Percentiles rank a stretch among this genome's conserved stretches.
These are phyloP conservation scores for Acanthococcus lagerstroemiae DNA, from an alignment of 2,888 invertebrate genomes.

Conservation along the genomic window DNA sequence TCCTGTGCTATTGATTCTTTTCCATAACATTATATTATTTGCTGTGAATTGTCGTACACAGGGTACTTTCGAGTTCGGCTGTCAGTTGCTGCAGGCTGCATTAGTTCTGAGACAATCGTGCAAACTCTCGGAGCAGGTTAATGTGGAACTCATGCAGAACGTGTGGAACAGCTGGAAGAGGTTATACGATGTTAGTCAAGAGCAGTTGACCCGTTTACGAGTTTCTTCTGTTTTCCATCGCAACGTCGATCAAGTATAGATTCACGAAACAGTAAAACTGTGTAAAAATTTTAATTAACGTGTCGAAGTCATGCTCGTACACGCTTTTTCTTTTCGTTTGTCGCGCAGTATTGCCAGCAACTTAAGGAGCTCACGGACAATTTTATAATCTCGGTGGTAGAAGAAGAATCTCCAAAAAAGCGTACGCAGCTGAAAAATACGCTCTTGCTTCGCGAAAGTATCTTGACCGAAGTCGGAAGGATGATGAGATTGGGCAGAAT, in stretches of 20 bases:
- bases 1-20: too few relatives aligned
- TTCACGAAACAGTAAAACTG: too few relatives aligned
- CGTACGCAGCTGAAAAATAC: conserved; percentile 13
- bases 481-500: conserved; percentile 60
- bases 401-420: conserved; percentile 28
- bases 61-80: conserved; percentile 73
- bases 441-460: conserved; percentile 51
- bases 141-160: conserved; percentile 48
- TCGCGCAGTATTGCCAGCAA: conserved; percentile 52
- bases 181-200: conserved; percentile 58
- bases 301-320: neutral
- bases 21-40: neutral
- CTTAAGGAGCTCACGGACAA: conserved; percentile 51
- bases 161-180: conserved; percentile 59
- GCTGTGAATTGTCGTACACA: too few relatives aligned
- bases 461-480: conserved; percentile 59
- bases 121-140: conserved; percentile 51
- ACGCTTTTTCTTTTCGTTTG: neutral
- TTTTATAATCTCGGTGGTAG: conserved; percentile 46
- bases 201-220: conserved; percentile 62
- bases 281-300: neutral
- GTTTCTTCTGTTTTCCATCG: conserved; percentile 67
- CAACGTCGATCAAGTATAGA: conserved; percentile 48
- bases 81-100: conserved; percentile 64
- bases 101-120: conserved; percentile 61